phyloP scores from a whole-genome alignment of 2,797 vertebrate species.

The Ibycter americanus region DNA sequence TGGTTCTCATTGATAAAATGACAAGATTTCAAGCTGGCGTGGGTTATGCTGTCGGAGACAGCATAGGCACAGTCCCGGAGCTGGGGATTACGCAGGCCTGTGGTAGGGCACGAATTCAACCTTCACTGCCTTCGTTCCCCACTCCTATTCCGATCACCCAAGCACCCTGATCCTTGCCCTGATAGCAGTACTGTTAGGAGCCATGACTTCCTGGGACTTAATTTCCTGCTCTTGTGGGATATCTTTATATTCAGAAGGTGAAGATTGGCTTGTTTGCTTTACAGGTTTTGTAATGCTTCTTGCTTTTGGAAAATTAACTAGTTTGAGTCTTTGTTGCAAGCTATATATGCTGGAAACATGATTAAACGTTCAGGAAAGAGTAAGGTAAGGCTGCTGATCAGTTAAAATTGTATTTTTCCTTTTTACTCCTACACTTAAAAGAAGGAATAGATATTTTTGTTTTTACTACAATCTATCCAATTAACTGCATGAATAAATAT shows the following conservation, averaged over 20 bases:
- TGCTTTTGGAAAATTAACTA: not conserved
- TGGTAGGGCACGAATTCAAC: rapidly evolving
- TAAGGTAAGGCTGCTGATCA: not conserved
- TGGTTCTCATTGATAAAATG: slow-evolving; percentile 35
- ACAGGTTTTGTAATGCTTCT: not conserved
- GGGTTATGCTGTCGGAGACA: not conserved
- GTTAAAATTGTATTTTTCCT: not conserved
- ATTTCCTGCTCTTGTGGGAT: not conserved
- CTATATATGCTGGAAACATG: not conserved
- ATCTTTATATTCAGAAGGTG: not conserved
- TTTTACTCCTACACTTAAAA: not conserved
- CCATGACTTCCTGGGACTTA: not conserved
- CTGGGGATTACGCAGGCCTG: not conserved
- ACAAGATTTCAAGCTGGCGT: not conserved
- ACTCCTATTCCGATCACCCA: rapidly evolving
- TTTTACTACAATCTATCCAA: not conserved
- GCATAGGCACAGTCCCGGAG: not conserved
- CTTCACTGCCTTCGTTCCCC: not conserved
- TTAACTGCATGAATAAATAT: slow-evolving; percentile 23
- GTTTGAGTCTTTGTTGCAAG: not conserved
- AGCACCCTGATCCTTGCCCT: not conserved
- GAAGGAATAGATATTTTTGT: not conserved
- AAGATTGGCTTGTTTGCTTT: not conserved
- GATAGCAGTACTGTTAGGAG: not conserved
- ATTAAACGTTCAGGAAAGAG: not conserved